These are phyloP conservation scores for Ectemnius lituratus DNA, from an alignment of 2,888 invertebrate genomes.

Conservation along the genomic window DNA sequence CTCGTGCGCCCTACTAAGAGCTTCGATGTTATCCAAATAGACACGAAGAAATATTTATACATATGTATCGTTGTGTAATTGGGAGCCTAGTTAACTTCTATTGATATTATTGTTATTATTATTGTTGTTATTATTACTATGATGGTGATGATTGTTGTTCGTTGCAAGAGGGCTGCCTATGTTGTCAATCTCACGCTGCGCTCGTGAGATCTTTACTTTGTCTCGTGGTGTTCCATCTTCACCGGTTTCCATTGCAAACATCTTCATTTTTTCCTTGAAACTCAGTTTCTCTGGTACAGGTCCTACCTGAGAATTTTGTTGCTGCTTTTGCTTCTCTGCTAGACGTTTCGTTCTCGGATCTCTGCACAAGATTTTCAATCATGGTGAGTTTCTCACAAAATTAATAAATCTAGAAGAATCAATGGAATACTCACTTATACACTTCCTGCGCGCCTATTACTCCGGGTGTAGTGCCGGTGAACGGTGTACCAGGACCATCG, in stretches of 20 bases:
- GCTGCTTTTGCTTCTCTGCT: conserved; percentile 85
- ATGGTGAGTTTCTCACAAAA: too few species aligned
- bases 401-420: too few species aligned
- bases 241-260: conserved; percentile 98
- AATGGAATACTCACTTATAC: conserved; percentile 83
- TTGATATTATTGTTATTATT: conserved; percentile 49
- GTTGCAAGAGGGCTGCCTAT: conserved; percentile 78
- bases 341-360: conserved; percentile 94
- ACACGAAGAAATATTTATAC: too few species aligned
- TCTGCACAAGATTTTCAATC: conserved; percentile 75
- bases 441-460: conserved; percentile 99
- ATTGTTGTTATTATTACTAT: conserved; percentile 35
- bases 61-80: too few species aligned
- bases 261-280: conserved; percentile 99
- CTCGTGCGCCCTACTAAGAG: too few species aligned
- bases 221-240: conserved; percentile 95
- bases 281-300: conserved; percentile 94
- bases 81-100: conserved; percentile 7
- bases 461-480: conserved; percentile 88
- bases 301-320: conserved; percentile 82
- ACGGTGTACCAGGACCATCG: conserved; percentile 79
- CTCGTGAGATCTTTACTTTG: conserved; percentile 96
- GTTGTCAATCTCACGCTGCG: conserved; percentile 95
- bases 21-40: too few species aligned
- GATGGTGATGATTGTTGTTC: conserved; percentile 67